A percentile compares a stretch with the other conserved stretches of the same genome.
phyloP scores from a whole-genome alignment of 2,888 invertebrate species.

The Noctua pronuba region DNA sequence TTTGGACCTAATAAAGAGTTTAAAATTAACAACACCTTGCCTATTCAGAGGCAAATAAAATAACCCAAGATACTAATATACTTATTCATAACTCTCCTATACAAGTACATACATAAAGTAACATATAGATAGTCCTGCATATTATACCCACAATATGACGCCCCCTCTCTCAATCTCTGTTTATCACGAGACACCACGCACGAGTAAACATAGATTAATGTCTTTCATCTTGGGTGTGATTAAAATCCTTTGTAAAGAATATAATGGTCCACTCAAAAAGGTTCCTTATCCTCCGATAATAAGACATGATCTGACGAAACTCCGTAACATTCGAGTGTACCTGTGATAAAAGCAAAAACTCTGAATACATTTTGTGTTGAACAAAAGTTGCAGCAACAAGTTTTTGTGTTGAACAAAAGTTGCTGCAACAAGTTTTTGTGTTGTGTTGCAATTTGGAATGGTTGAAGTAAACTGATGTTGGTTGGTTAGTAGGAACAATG shows the following conservation, averaged over 20 bases:
- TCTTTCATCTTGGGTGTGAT: slow-evolving; percentile 72
- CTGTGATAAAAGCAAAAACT: not conserved
- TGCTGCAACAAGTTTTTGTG: not conserved
- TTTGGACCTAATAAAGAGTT: not conserved
- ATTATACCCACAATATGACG: slow-evolving; percentile 9
- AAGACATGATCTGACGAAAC: slow-evolving; percentile 7
- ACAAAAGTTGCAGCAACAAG: no score
- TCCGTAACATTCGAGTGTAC: not conserved
- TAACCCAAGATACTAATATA: slow-evolving; percentile 20
- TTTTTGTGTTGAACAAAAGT: no score
- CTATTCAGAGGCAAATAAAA: slow-evolving; percentile 18
- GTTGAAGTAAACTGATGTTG: not conserved
- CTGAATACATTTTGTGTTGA: not conserved
- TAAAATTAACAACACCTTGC: slow-evolving; percentile 4
- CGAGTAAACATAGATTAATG: slow-evolving; percentile 74
- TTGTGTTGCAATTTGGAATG: not conserved
- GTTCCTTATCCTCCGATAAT: slow-evolving; percentile 18
- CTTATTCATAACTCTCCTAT: slow-evolving; percentile 23
- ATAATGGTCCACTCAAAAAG: slow-evolving; percentile 30
- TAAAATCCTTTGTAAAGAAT: slow-evolving; percentile 67
- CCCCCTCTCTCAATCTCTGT: slow-evolving; percentile 51
- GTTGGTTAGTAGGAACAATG: slow-evolving; percentile 3
- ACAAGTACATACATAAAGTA: not conserved
- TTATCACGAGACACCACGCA: slow-evolving; percentile 59
- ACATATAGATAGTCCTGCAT: not conserved